These are phyloP conservation scores for Pantelozetes paolii DNA, from an alignment of 2,888 invertebrate species.

Conservation along the genomic window DNA sequence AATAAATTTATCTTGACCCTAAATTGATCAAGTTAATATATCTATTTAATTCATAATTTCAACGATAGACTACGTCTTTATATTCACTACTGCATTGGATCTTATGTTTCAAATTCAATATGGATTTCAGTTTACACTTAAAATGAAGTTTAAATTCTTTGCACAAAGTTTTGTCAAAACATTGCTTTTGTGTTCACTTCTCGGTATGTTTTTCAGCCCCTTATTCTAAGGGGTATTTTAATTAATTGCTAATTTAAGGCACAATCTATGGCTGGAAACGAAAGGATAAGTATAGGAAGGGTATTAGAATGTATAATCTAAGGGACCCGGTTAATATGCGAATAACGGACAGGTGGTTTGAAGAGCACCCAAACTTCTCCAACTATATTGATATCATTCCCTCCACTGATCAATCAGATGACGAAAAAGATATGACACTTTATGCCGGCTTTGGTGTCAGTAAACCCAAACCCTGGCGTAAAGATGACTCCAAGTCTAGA, in stretches of 20 bases:
- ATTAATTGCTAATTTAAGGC: not conserved
- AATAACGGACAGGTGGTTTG: not conserved
- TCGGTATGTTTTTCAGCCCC: not conserved
- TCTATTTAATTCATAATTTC: too few species aligned
- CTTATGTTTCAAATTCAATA: not conserved
- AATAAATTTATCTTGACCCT: too few species aligned
- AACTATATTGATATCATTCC: not conserved
- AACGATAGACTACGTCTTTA: too few species aligned
- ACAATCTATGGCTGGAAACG: not conserved
- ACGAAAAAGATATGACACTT: not conserved
- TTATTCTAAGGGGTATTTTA: not conserved
- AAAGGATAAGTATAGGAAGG: too few species aligned
- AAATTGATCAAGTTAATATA: too few species aligned
- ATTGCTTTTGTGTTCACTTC: not conserved
- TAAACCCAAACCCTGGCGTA: constrained; percentile 25
- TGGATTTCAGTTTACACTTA: not conserved
- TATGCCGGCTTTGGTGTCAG: not conserved
- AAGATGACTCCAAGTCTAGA: not conserved
- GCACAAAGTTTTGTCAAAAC: not conserved
- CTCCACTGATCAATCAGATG: not conserved
- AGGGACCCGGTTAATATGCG: not conserved
- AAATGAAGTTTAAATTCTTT: constrained; percentile 2
- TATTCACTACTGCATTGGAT: too few species aligned
- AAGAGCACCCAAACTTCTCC: not conserved
- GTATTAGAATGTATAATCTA: not conserved